A percentile compares a stretch with the other conserved stretches of the same genome.
Conservation (phyloP, 2,888 invertebrate species). For the Troides aeacus region DNA sequence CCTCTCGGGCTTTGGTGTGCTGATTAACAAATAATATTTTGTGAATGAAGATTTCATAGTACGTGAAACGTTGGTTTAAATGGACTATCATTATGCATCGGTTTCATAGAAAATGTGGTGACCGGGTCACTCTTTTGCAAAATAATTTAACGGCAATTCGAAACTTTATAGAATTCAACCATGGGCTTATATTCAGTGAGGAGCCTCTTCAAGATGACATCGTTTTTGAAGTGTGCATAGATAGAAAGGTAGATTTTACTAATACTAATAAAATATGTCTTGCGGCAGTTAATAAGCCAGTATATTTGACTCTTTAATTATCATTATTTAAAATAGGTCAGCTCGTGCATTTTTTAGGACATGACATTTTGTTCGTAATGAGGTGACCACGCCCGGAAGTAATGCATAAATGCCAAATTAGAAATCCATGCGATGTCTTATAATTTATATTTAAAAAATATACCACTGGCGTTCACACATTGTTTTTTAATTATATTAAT, state of each 20-base stretch:
- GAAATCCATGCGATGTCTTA: no score
- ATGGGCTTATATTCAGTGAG: slow-evolving; percentile 91
- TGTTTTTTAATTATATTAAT: no score
- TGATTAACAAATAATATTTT: neutral
- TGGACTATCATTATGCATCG: slow-evolving; percentile 60
- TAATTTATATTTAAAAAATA: no score
- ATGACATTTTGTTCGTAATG: no score
- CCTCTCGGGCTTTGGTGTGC: neutral
- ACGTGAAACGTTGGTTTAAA: neutral
- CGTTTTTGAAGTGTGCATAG: slow-evolving; percentile 92
- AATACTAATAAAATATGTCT: no score
- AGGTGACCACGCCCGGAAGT: no score
- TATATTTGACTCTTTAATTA: no score
- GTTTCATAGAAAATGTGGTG: slow-evolving; percentile 91
- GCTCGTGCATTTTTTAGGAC: no score
- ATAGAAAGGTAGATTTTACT: slow-evolving; percentile 86
- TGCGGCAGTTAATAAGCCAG: no score
- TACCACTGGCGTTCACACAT: no score
- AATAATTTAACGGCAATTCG: slow-evolving; percentile 90
- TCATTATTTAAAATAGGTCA: no score
- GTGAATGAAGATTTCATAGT: neutral
- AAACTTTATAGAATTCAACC: slow-evolving; percentile 90
- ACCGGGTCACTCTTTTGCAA: slow-evolving; percentile 90
- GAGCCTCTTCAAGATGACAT: slow-evolving; percentile 90
- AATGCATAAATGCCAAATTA: no score